phyloP scores from a whole-genome alignment of 2,797 vertebrate species.

The Pogonophryne albipinna region DNA sequence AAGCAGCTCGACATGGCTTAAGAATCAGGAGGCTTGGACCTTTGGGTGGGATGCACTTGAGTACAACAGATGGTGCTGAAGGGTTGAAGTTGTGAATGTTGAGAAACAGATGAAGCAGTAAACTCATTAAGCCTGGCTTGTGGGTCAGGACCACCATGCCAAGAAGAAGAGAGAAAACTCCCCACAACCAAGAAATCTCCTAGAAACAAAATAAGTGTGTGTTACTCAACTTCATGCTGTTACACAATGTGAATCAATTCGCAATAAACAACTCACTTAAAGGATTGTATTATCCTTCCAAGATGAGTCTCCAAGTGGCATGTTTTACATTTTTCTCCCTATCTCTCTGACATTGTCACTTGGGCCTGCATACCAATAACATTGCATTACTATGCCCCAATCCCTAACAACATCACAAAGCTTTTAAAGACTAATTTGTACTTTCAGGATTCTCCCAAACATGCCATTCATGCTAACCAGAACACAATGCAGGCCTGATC shows the following conservation, averaged over 20 bases:
- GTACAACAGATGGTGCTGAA: constrained; percentile 73
- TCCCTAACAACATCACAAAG: constrained; percentile 17
- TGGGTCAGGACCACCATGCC: constrained; percentile 62
- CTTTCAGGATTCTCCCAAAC: constrained; percentile 29
- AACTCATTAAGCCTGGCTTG: constrained; percentile 71
- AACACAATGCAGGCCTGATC: constrained; percentile 49
- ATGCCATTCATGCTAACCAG: constrained; percentile 49
- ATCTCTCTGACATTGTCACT: constrained; percentile 41
- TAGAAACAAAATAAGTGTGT: constrained; percentile 14
- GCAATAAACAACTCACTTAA: not conserved
- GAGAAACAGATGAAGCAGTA: constrained; percentile 72
- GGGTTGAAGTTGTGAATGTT: constrained; percentile 51
- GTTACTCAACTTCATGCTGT: constrained; percentile 9
- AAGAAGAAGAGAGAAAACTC: constrained; percentile 44
- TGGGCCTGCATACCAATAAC: constrained; percentile 28
- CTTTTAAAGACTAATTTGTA: constrained; percentile 51
- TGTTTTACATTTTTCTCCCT: constrained; percentile 4
- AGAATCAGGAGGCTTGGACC: constrained; percentile 60
- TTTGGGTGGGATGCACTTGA: constrained; percentile 49
- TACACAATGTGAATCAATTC: not conserved
- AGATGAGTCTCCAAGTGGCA: not conserved
- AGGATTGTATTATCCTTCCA: constrained; percentile 2
- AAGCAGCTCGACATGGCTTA: constrained; percentile 22
- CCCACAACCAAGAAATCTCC: constrained; percentile 24
- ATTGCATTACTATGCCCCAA: constrained; percentile 23